Percentiles rank a stretch among this genome's conserved stretches.
Conservation (phyloP, 2,113 vertebrate species). For the Mobula birostris region DNA sequence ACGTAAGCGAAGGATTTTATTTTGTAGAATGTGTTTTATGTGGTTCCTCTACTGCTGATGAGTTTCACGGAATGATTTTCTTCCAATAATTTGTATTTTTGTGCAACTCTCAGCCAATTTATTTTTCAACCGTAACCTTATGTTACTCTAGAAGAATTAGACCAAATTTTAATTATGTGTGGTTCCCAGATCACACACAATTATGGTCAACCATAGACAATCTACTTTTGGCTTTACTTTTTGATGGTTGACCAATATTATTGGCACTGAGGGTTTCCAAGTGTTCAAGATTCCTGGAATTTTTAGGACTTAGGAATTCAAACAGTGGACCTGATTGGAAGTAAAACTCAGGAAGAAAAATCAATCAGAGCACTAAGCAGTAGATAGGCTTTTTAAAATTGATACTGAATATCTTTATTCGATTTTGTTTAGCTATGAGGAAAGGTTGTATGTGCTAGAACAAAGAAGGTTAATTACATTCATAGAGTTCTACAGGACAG, state of each 20-base stretch:
- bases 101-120: not conserved
- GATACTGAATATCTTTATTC: not conserved
- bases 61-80: not conserved
- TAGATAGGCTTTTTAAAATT: not conserved
- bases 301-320: not conserved
- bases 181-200: not conserved
- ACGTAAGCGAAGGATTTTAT: not conserved
- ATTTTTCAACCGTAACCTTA: not conserved
- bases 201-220: not conserved
- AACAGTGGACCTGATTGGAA: not conserved
- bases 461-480: no score
- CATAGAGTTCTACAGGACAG: no score
- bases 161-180: not conserved
- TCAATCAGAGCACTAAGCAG: not conserved
- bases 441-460: no score
- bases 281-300: not conserved
- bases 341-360: no score
- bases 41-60: not conserved
- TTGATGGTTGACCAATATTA: conserved; percentile 1
- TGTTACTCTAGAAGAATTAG: not conserved
- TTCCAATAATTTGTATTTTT: not conserved
- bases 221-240: conserved; percentile 2
- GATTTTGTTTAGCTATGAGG: no score
- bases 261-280: not conserved
- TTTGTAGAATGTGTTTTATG: not conserved